Evolutionary conservation across 2,888 invertebrate genomes (phyloP), one percentile per base, ranked within the genome.

Genomic region (Pseudoips prasinana): DNA sequence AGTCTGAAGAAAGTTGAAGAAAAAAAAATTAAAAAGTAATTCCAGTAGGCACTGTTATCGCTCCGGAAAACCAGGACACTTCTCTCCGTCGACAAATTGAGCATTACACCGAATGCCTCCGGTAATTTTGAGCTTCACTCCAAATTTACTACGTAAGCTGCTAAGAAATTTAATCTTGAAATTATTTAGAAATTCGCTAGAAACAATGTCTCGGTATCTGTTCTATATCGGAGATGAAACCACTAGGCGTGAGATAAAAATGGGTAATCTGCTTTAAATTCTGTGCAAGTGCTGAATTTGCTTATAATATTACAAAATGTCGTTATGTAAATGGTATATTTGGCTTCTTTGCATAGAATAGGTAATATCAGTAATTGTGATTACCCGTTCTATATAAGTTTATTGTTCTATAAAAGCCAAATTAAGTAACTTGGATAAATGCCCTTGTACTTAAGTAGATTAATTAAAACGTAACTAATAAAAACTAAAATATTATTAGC

Each of bases 81-180:
- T 58, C 58, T 40, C 47, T 47, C 65, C 66, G 59, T 69, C 64
- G 49, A 72, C 73, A 82, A 83, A 84, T 82, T 80, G 81, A 82
- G 78, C 76, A 76, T 81, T 81, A 71, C 66, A 53, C 64, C 64
- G 69, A 83, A 80, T 72, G 73, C 73, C 68, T 64, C 64, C 68
- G 60, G 81, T 77, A 77, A 83, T 84, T 79, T 74, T 46, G 57
- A 63, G 73, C 69, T 72, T 71, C 68, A 71, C 72, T 75, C 64
- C 61, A 72, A 79, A 82, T 82, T 84, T 78, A 75, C 67, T 75
- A 70, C 70, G 69, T 74, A 80, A 79, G 73, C 74, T 73, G 64
- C 64, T 64, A 73, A 75, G 74, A 76, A 79, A 83, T 80, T 78
- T 76, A 78, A 81, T 79, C 76, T 70, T 44, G 60, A 65, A 73